These are phyloP conservation scores for Nothoprocta perdicaria DNA, from an alignment of 2,113 vertebrate genomes.

Conservation along the genomic window DNA sequence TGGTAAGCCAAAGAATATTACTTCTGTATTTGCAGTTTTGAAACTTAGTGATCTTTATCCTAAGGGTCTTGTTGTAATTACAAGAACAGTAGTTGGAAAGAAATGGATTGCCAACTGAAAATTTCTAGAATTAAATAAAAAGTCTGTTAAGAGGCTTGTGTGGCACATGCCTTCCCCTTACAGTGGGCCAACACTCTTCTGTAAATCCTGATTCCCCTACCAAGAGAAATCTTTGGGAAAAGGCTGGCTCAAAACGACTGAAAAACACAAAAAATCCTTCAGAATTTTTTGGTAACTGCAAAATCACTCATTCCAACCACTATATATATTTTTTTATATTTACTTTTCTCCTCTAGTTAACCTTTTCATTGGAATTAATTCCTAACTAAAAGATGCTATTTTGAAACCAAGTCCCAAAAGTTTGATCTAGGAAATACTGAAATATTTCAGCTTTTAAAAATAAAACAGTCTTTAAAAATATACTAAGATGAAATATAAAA, in stretches of 20 bases:
- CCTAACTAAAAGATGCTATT: not conserved
- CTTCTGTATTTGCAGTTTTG: slow-evolving; percentile 25
- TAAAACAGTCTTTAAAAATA: not conserved
- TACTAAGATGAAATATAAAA: not conserved
- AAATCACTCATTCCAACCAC: not conserved
- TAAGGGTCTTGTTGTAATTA: slow-evolving; percentile 27
- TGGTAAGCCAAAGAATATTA: not conserved
- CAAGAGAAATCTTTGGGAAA: not conserved
- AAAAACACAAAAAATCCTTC: not conserved
- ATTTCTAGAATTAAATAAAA: not conserved
- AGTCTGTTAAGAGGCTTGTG: not conserved
- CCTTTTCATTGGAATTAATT: not conserved
- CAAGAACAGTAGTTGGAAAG: slow-evolving; percentile 28
- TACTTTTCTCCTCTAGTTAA: not conserved
- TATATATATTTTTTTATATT: not conserved
- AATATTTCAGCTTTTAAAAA: not conserved
- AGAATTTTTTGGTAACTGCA: not conserved
- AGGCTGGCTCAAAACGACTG: not conserved
- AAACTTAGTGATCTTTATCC: slow-evolving; percentile 13
- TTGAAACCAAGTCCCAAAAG: not conserved
- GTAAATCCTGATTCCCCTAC: not conserved
- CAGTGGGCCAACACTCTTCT: not conserved
- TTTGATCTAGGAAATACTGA: not conserved
- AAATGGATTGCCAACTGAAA: not conserved
- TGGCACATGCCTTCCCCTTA: not conserved